phyloP scores from a whole-genome alignment of 2,113 vertebrate genomes.

The Triplophysa rosa region DNA sequence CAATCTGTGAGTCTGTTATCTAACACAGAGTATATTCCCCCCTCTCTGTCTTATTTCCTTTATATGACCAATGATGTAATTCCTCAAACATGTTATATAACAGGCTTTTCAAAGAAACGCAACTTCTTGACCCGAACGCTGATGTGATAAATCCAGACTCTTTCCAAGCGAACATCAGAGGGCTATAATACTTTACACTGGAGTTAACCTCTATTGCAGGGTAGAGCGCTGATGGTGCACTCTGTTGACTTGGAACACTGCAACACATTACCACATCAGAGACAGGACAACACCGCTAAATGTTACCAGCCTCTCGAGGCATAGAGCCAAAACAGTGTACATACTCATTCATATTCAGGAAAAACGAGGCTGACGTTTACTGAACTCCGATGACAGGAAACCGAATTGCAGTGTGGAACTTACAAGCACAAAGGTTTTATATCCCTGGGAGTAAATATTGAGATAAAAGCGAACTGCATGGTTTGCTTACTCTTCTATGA shows the following conservation, averaged over 20 bases:
- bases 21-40: background rate
- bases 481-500: background rate
- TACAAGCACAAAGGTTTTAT: background rate
- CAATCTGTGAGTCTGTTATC: background rate
- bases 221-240: slow-evolving; percentile 21
- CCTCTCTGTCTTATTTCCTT: background rate
- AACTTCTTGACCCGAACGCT: background rate
- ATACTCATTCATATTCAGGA: slow-evolving; percentile 19
- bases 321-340: slow-evolving; percentile 17
- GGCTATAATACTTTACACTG: background rate
- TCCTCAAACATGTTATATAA: background rate
- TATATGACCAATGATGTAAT: slow-evolving; percentile 2
- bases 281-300: slow-evolving; percentile 30
- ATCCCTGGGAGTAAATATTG: slow-evolving; percentile 11
- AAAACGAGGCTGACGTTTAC: slow-evolving; percentile 14
- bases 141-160: background rate
- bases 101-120: background rate
- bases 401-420: background rate
- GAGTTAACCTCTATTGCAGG: slow-evolving; percentile 16
- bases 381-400: slow-evolving; percentile 12
- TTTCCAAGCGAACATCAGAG: background rate
- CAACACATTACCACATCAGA: slow-evolving; percentile 33
- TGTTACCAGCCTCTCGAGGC: slow-evolving; percentile 47
- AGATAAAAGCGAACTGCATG: background rate
- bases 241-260: slow-evolving; percentile 13